A percentile compares a stretch with the other conserved stretches of the same genome.
Evolutionary conservation across 2,113 vertebrate species (phyloP).

Genomic region (Psammodynastes pulverulentus): DNA sequence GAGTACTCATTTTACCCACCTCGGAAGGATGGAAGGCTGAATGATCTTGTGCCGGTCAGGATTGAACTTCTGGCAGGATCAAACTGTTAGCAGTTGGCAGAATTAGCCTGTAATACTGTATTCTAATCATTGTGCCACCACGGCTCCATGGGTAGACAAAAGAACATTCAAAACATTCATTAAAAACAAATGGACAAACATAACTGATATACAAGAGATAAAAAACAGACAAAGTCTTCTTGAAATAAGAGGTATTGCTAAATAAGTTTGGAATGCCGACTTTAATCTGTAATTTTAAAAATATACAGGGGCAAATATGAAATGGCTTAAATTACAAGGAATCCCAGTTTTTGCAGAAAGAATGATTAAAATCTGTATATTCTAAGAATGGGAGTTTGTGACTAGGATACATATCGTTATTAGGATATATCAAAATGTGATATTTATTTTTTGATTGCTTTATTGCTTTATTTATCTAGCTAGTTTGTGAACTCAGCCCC

Average conservation of each 20-base stretch:
- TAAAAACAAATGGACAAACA: not conserved
- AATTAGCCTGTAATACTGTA: too few relatives aligned
- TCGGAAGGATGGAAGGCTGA: too few relatives aligned
- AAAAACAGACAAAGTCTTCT: not conserved
- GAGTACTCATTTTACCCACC: too few relatives aligned
- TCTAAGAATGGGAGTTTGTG: not conserved
- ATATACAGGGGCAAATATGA: not conserved
- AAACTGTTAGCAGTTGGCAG: too few relatives aligned
- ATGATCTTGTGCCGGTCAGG: too few relatives aligned
- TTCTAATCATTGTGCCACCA: too few relatives aligned
- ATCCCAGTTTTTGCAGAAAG: not conserved
- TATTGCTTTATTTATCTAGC: too few relatives aligned
- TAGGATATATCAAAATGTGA: not conserved
- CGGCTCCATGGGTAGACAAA: too few relatives aligned
- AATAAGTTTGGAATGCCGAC: not conserved
- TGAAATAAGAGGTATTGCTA: not conserved
- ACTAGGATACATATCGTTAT: not conserved
- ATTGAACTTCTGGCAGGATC: too few relatives aligned
- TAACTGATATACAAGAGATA: not conserved
- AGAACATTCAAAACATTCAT: too few relatives aligned
- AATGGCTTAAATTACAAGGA: not conserved
- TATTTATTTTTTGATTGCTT: not conserved
- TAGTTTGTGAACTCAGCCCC: not conserved
- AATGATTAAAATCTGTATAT: too few relatives aligned
- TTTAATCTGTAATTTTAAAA: not conserved